Evolutionary conservation across 2,888 invertebrate species (phyloP).

Genomic region (Aleiodes leptofemur): DNA sequence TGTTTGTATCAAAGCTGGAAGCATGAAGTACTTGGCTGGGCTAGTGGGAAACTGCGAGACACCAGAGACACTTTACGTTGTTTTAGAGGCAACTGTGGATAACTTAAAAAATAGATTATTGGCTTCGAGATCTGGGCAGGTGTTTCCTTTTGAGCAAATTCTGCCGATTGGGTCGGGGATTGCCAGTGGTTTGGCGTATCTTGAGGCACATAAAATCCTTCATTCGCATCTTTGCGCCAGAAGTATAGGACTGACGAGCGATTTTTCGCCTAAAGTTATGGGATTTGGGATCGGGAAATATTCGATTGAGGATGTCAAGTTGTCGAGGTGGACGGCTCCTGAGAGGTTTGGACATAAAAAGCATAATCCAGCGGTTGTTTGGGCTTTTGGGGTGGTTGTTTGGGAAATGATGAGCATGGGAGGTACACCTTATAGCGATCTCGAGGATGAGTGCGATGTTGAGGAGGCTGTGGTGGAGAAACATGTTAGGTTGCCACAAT

Average conservation of each 20-base stretch:
- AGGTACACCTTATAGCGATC: conserved; percentile 86
- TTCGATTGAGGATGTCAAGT: conserved; percentile 83
- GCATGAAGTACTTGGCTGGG: conserved; percentile 84
- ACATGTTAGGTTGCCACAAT: conserved; percentile 85
- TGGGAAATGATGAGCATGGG: conserved; percentile 90
- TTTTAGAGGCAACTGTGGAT: conserved; percentile 82
- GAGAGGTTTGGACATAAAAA: conserved; percentile 84
- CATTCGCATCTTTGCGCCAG: conserved; percentile 86
- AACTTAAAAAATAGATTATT: conserved; percentile 83
- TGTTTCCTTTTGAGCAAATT: conserved; percentile 68
- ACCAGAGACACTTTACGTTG: conserved; percentile 84
- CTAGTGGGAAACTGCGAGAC: conserved; percentile 89
- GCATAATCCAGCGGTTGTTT: conserved; percentile 86
- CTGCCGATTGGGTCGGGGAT: conserved; percentile 74
- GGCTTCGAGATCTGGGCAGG: conserved; percentile 66
- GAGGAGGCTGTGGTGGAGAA: conserved; percentile 79
- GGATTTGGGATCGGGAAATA: conserved; percentile 86
- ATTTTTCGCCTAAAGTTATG: conserved; percentile 83
- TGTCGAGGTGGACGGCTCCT: conserved; percentile 87
- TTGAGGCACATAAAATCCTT: conserved; percentile 78
- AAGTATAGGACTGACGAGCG: conserved; percentile 82
- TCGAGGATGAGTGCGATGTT: conserved; percentile 79
- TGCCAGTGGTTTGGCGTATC: conserved; percentile 76
- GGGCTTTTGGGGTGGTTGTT: conserved; percentile 88
- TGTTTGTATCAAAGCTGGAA: conserved; percentile 82